Conservation (phyloP, 92 coral and sea anemone genomes). For the Umimayanthus kanabou region DNA sequence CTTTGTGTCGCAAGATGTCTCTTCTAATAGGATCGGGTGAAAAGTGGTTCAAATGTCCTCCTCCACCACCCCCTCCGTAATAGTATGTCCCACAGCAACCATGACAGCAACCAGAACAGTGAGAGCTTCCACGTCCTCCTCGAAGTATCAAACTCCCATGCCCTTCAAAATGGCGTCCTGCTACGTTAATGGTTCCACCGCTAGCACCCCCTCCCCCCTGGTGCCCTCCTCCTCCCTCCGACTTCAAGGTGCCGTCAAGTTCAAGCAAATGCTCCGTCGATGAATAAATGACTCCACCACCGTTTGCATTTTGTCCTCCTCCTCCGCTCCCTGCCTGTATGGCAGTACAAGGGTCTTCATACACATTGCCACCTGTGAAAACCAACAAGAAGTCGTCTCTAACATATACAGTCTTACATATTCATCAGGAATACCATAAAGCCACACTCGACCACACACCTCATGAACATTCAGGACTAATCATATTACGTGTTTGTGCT, state of each 20-base stretch:
- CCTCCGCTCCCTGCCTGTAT: slow-evolving; percentile 68
- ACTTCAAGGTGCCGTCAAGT: slow-evolving; percentile 61
- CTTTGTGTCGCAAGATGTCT: slow-evolving; percentile 55
- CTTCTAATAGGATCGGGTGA: slow-evolving; percentile 62
- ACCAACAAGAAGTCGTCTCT: background rate
- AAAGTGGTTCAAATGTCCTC: slow-evolving; percentile 61
- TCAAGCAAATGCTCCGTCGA: slow-evolving; percentile 59
- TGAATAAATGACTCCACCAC: slow-evolving; percentile 64
- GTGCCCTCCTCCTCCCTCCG: slow-evolving; percentile 56
- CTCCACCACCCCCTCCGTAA: slow-evolving; percentile 70
- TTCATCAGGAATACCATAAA: background rate
- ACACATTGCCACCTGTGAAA: slow-evolving; percentile 41
- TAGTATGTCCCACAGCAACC: slow-evolving; percentile 32
- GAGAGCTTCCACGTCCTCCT: slow-evolving; percentile 61
- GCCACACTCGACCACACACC: background rate
- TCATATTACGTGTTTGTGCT: background rate
- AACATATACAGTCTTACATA: background rate
- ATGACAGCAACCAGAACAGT: slow-evolving; percentile 19
- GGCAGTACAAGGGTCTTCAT: slow-evolving; percentile 63
- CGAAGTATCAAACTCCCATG: slow-evolving; percentile 56
- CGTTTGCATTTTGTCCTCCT: slow-evolving; percentile 53
- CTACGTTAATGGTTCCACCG: slow-evolving; percentile 64
- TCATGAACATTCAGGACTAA: background rate
- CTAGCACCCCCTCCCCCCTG: slow-evolving; percentile 60
- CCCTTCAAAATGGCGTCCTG: slow-evolving; percentile 64